A percentile compares a stretch with the other conserved stretches of the same genome.
Conservation (phyloP, 2,888 invertebrate genomes). For the Hyppa rectilinea region DNA sequence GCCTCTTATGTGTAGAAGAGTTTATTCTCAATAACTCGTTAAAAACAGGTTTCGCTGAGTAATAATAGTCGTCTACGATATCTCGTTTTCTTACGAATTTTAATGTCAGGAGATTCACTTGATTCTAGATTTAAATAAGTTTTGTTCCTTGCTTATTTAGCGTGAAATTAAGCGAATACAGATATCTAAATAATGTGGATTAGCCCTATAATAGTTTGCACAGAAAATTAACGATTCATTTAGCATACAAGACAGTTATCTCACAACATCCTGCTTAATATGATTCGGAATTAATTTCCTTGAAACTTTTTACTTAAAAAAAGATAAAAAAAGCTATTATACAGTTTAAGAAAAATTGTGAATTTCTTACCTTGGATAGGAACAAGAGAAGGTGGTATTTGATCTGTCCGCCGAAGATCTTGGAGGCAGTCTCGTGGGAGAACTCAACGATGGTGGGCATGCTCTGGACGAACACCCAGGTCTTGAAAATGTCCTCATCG, state of each 20-base stretch:
- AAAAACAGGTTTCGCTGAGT: conserved; percentile 56
- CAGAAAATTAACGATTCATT: neutral
- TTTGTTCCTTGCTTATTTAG: neutral
- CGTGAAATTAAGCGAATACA: neutral
- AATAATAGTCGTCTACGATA: conserved; percentile 50
- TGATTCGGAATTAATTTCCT: neutral
- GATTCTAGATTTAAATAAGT: conserved; percentile 4
- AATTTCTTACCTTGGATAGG: conserved; percentile 93
- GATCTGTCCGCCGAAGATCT: conserved; percentile 99
- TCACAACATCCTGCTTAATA: neutral
- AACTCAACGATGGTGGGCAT: conserved; percentile 98
- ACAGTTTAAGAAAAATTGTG: neutral
- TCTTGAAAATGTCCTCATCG: conserved; percentile 93
- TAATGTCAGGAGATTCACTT: conserved; percentile 26
- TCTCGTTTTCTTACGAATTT: conserved; percentile 42
- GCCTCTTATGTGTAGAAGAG: conserved; percentile 10
- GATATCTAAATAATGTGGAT: neutral
- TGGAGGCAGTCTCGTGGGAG: conserved; percentile 99
- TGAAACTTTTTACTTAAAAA: neutral
- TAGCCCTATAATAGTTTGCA: neutral
- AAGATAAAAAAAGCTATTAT: neutral
- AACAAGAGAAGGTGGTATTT: conserved; percentile 99
- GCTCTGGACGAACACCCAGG: conserved; percentile 95
- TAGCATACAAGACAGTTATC: conserved; percentile 1
- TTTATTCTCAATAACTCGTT: conserved; percentile 40